Evolutionary conservation across 2,888 invertebrate species (phyloP).

Genomic region (Polyommatus icarus): DNA sequence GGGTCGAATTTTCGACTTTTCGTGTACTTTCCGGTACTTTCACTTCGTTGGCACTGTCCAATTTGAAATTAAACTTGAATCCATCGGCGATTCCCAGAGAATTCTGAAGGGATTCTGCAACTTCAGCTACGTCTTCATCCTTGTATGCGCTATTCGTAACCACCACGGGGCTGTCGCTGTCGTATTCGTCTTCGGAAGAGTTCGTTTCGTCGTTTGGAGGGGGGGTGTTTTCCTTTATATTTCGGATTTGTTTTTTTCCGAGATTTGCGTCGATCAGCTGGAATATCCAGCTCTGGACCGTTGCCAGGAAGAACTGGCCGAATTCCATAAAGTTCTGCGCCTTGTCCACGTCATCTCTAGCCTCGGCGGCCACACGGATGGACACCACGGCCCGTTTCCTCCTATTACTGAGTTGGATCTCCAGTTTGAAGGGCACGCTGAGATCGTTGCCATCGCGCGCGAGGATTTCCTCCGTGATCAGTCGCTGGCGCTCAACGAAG

Average conservation of each 20-base stretch:
- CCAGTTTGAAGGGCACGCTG: slow-evolving; percentile 52
- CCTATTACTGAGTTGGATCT: slow-evolving; percentile 48
- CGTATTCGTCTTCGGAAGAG: background rate
- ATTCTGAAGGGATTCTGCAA: background rate
- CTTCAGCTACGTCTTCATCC: background rate
- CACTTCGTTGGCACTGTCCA: background rate
- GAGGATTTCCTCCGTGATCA: slow-evolving; percentile 55
- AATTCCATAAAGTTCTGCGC: slow-evolving; percentile 40
- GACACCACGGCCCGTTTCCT: background rate
- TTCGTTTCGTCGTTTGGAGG: background rate
- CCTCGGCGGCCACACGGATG: background rate
- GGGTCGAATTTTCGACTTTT: background rate
- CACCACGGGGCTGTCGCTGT: background rate
- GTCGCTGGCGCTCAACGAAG: slow-evolving; percentile 51
- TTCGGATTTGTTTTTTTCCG: slow-evolving; percentile 1
- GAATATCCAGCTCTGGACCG: slow-evolving; percentile 53
- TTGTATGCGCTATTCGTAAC: background rate
- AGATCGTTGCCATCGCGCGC: slow-evolving; percentile 43
- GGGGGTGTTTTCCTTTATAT: background rate
- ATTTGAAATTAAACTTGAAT: background rate
- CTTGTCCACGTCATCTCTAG: background rate
- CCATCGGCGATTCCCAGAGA: background rate
- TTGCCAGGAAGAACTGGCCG: slow-evolving; percentile 54
- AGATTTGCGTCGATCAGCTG: slow-evolving; percentile 46
- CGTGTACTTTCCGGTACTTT: background rate